Evolutionary conservation across 2,888 invertebrate genomes (phyloP).

Genomic region (Lasioglossum zephyrum): DNA sequence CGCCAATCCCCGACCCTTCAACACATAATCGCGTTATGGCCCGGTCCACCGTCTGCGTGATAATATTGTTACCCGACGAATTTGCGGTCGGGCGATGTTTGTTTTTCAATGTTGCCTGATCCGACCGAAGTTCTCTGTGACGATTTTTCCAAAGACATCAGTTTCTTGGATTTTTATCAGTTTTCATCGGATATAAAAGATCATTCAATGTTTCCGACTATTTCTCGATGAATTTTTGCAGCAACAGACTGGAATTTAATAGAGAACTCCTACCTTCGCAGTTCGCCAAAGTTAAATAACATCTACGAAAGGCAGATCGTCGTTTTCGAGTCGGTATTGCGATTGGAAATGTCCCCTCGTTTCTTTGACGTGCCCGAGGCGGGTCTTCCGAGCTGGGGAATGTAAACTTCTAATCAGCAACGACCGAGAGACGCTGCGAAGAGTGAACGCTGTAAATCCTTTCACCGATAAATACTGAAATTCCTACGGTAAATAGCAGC

Average conservation of each 20-base stretch:
- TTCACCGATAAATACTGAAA: conserved; percentile 58
- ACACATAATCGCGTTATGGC: neutral
- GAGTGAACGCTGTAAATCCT: conserved; percentile 42
- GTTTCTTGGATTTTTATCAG: neutral
- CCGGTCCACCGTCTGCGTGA: neutral
- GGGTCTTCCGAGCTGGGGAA: neutral
- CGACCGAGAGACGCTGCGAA: conserved; percentile 10
- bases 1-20: neutral
- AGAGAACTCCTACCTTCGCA: neutral
- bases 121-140: neutral
- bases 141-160: neutral
- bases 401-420: conserved; percentile 56
- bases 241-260: neutral
- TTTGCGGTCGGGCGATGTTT: neutral
- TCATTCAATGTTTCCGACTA: neutral
- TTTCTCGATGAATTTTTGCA: neutral
- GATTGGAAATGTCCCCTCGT: neutral
- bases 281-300: neutral
- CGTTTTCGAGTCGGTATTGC: conserved; percentile 5
- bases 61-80: neutral
- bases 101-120: neutral
- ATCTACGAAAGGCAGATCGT: neutral
- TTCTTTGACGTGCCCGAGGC: conserved; percentile 19
- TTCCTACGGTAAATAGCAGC: conserved; percentile 56
- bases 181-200: neutral